Base-by-base conservation (phyloP, 1,140 invertebrate species). In the Pygmarrhopalites habei region DNA sequence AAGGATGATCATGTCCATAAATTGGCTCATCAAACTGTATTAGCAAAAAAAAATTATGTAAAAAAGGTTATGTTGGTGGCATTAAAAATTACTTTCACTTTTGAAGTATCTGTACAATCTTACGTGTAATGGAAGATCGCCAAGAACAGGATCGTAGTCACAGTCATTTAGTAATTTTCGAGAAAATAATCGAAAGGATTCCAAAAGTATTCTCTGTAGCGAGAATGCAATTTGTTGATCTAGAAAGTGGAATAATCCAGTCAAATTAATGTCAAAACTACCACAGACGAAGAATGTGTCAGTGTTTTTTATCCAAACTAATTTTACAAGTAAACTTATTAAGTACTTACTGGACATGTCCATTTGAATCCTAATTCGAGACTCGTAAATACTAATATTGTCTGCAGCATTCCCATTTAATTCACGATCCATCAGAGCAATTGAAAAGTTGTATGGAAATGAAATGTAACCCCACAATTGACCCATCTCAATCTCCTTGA, bases 171-270 rank as follows among this genome's bases (percentile, higher is more conserved):
- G 73, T 46, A 91, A 78, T 56, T 85, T 78, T 71, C 82, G 82
- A 5, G 85, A 84, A 70, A 92, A 92, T 72, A 83, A 82, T 73
- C 89, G 77, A 72, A 92, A 90, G 0, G 88, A 83, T 73, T 85
- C 82, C 70, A 90, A 82, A 46, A 94, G 81, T 74, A 89, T 86
- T 56, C 87, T 79, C 72, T 88, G 86, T 14, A 94, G 77, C 78
- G 89, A 87, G 55, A 88, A 80, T 1, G 89, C 87, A 62, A 95
- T 91, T 78, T 93, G 90, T 75, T 94, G 89, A 82, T 94, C 92
- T 95, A 74, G 30, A 80, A 79, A n/a, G n/a, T n/a, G n/a, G 69
- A 62, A 66, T 66, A 71, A 61, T 68, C 15, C 15, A 47, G 30
- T 53, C n/a, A 21, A 67, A 55, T 29, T 43, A 28, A 14, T 51